Evolutionary conservation across 37 sponge, comb jelly and placozoan species (phyloP).

Genomic region (Theonella swinhoei): DNA sequence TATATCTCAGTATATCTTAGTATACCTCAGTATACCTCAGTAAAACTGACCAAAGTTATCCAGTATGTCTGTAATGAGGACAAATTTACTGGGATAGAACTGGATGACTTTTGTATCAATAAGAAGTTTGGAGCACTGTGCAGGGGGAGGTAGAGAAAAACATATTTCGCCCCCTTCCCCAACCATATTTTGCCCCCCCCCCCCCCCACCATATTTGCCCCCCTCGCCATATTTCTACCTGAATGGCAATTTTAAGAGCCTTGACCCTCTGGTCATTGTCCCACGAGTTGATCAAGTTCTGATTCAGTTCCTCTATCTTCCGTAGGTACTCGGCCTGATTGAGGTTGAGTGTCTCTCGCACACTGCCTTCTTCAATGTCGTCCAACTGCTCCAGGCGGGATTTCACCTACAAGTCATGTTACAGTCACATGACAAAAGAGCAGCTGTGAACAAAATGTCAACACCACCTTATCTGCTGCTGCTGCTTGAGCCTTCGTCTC

Average conservation of each 20-base stretch:
- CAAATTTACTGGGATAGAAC: slow-evolving; percentile 99
- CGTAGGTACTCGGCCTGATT: slow-evolving; percentile 91
- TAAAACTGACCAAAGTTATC: slow-evolving; percentile 88
- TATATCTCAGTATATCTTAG: not conserved
- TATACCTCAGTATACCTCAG: not conserved
- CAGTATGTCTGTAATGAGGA: slow-evolving; percentile 96
- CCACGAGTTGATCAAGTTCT: slow-evolving; percentile 80
- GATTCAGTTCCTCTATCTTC: slow-evolving; percentile 93
- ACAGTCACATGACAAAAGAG: not conserved
- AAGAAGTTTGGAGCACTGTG: slow-evolving; percentile 92
- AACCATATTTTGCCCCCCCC: no score
- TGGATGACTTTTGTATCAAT: slow-evolving; percentile 87
- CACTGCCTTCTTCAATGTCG: slow-evolving; percentile 91
- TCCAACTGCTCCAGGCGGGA: slow-evolving; percentile 97
- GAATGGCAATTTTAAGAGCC: slow-evolving; percentile 97
- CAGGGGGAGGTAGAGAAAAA: not conserved
- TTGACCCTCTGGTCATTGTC: slow-evolving; percentile 94
- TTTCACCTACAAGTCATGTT: slow-evolving; percentile 55
- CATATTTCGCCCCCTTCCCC: no score
- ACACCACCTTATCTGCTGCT: slow-evolving; percentile 65
- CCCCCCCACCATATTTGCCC: not conserved
- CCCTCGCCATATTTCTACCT: slow-evolving; percentile 48
- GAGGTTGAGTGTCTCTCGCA: slow-evolving; percentile 91
- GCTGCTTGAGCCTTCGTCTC: slow-evolving; percentile 89
- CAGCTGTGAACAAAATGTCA: not conserved